Base-by-base conservation (phyloP, 2,888 invertebrate genomes). In the Omphaloscelis lunosa region DNA sequence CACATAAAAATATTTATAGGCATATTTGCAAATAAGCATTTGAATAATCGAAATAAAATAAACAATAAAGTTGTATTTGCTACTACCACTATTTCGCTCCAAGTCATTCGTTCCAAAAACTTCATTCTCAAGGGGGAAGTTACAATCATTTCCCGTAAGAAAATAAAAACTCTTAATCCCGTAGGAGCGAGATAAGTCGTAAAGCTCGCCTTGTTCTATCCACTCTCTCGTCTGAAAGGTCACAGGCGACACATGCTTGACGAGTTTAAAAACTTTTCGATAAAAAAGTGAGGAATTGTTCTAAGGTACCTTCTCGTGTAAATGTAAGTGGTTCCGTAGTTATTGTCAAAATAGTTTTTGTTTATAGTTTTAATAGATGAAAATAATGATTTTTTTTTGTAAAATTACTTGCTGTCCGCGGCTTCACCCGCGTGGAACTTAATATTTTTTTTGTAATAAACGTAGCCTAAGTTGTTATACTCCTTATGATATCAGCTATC, bases 161-260 rank as follows among this genome's bases (percentile, higher is more conserved):
- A 69, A 70, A 78, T 58, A 70, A 53, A 70, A 83, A 77, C 77
- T 82, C 63, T 61, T 74, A 82, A 77, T 80, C 84, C 80, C 83
- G 1, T n/a, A 66, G 79, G 84, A 59, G 39, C 48, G 45, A 76
- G 75, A 82, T 82, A 85, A 83, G 84, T 87, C 76, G 75, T 73
- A 80, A 85, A 85, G 58, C 68, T 71, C 67, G 72, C 72, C 80
- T 85, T 88, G 85, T 87, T 84, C 86, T 75, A 83, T 82, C 72
- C 62, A 83, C 51, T 81, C 77, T 79, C 75, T 39, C 75, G 53
- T 77, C 71, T 67, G 84, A 83, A 75, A 88, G 85, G 85, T 88
- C 86, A 83, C 85, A 88, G 80, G 78, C 83, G 87, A 83, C 86
- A 90, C 83, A 85, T 82, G 80, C 74, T 67, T 84, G 88, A 82